These are phyloP conservation scores for Varanus salvator DNA, from an alignment of 2,113 vertebrate genomes.

Conservation along the genomic window DNA sequence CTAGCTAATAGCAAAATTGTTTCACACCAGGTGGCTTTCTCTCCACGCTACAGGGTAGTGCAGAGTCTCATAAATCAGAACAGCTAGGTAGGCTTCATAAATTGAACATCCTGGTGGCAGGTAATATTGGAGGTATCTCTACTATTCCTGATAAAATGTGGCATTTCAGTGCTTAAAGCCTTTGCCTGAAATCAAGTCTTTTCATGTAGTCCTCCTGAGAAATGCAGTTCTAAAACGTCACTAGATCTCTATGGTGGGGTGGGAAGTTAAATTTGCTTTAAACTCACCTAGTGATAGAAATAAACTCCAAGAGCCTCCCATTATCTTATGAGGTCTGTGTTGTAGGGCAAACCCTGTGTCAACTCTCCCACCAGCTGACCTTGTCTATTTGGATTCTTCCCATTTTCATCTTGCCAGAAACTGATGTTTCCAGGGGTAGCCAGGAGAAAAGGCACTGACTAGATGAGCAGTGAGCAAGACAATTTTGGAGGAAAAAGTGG, in stretches of 20 bases:
- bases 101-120: slow-evolving; percentile 4
- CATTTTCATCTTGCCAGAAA: neutral
- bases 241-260: neutral
- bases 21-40: neutral
- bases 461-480: neutral
- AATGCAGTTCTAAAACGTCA: slow-evolving; percentile 36
- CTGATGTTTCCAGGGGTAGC: neutral
- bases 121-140: slow-evolving; percentile 4
- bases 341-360: neutral
- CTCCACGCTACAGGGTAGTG: neutral
- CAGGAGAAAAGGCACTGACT: neutral
- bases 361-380: neutral
- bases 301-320: slow-evolving; percentile 1
- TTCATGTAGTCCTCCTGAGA: slow-evolving; percentile 38
- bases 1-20: slow-evolving; percentile 13
- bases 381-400: neutral
- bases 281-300: neutral
- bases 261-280: slow-evolving; percentile 30
- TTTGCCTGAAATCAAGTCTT: slow-evolving; percentile 6
- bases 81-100: neutral
- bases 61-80: slow-evolving; percentile 21
- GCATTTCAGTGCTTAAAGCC: slow-evolving; percentile 49
- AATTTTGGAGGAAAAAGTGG: neutral
- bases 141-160: slow-evolving; percentile 32
- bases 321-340: neutral